phyloP scores from a whole-genome alignment of 2,113 vertebrate species.

The Chascanopsetta lugubris region DNA sequence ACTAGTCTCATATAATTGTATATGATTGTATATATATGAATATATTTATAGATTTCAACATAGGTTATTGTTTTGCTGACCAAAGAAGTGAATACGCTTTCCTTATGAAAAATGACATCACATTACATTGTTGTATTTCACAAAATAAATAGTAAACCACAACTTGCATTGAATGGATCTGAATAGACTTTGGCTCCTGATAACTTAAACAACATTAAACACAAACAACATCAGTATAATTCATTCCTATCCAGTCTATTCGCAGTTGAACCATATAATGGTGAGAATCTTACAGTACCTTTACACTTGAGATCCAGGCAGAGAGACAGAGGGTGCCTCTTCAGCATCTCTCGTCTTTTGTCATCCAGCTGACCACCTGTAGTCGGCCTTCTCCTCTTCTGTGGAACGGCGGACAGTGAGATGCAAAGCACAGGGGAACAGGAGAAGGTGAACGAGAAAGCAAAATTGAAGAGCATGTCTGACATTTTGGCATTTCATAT shows the following conservation, averaged over 20 bases:
- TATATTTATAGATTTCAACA: too few relatives aligned
- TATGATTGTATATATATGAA: too few relatives aligned
- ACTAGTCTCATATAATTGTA: too few relatives aligned
- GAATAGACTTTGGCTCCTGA: too few relatives aligned
- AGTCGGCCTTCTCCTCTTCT: slow-evolving; percentile 94
- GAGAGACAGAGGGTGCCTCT: slow-evolving; percentile 91
- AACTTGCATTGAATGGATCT: too few relatives aligned
- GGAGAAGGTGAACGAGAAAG: background rate
- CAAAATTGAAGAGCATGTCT: background rate
- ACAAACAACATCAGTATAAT: too few relatives aligned
- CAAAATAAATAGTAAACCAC: too few relatives aligned
- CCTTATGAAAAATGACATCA: too few relatives aligned
- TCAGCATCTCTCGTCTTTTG: slow-evolving; percentile 96
- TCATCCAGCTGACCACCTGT: slow-evolving; percentile 95
- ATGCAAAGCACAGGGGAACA: background rate
- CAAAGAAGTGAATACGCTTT: too few relatives aligned
- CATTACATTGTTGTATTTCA: too few relatives aligned
- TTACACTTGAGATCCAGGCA: slow-evolving; percentile 92
- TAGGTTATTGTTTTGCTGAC: too few relatives aligned
- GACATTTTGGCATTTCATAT: slow-evolving; percentile 7
- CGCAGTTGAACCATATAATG: background rate
- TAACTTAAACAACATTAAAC: too few relatives aligned
- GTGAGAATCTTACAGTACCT: slow-evolving; percentile 77
- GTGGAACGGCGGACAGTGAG: slow-evolving; percentile 15
- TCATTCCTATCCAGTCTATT: background rate